Base-by-base conservation (phyloP, 2,888 invertebrate species). In the Drosophila quinaria region DNA sequence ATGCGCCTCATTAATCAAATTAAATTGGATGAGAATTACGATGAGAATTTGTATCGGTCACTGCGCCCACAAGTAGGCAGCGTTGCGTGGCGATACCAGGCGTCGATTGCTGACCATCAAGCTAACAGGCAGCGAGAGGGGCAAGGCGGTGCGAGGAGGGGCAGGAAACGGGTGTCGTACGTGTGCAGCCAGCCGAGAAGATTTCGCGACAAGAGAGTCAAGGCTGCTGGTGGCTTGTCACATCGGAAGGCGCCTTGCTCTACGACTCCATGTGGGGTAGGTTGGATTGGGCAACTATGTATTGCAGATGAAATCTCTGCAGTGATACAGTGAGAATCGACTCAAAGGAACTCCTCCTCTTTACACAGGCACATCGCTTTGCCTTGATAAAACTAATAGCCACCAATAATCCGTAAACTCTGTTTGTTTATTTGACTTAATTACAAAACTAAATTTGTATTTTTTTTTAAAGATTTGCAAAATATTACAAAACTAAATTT, bases 1-100 rank as follows among this genome's bases (percentile, higher is more conserved):
- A 78, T 79, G 77, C 87, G 82, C 67, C 78, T 87, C 88, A 87
- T 87, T 87, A 87, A 87, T 81, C 82, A 87, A 80, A 86, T 82
- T 80, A 87, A 84, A 84, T 87, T 80, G 85, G 74, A 80, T 74
- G 80, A 70, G 70, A 80, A 80, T 80, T 75, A 74, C 75, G 61
- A 66, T 25, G 67, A 71, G 55, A 73, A 61, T 73, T 62, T 74
- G 70, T 70, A 70, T 60, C 73, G 81, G 75, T 75, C 81, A 58
- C 33, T 67, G 70, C 73, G 77, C 66, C 64, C 77, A 51, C 66
- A 78, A 78, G 73, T 67, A 69, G 74, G 68, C 71, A 78, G 29
- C 66, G 60, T 58, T 65, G 65, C 75, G 65, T 69, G 49, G 31
- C 67, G 74, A 65, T 70, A 60, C 60, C 58, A 41, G 52, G 51